These are phyloP conservation scores for Rhea pennata DNA, from an alignment of 2,113 vertebrate species.

Conservation along the genomic window DNA sequence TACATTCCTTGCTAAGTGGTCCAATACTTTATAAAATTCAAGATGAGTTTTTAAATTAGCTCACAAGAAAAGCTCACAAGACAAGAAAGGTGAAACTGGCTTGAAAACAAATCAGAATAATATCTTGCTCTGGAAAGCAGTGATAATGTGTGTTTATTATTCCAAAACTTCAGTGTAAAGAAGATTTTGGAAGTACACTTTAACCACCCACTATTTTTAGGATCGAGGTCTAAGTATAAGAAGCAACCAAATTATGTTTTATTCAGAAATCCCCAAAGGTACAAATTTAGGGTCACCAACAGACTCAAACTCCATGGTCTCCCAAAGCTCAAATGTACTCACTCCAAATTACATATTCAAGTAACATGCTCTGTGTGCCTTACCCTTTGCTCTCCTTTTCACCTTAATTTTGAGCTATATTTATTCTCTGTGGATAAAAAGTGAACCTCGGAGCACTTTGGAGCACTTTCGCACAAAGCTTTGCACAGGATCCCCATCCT, in stretches of 20 bases:
- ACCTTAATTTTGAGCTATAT: background rate
- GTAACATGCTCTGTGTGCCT: background rate
- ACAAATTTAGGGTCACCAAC: background rate
- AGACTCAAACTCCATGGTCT: background rate
- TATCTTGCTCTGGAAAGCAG: background rate
- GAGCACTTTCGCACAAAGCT: background rate
- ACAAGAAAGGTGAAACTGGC: background rate
- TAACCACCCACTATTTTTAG: background rate
- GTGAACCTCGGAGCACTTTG: background rate
- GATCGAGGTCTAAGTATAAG: background rate
- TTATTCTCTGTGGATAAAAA: background rate
- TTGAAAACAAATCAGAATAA: background rate
- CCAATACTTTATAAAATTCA: background rate
- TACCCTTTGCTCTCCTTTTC: background rate
- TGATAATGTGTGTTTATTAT: background rate
- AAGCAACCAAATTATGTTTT: background rate
- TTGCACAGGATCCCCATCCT: background rate
- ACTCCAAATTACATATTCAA: background rate
- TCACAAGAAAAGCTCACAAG: background rate
- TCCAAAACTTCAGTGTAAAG: background rate
- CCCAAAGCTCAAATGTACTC: background rate
- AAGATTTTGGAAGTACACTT: background rate
- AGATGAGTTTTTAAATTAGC: background rate
- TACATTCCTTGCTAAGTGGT: background rate
- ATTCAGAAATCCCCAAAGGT: background rate